These are phyloP conservation scores for Blera fallax DNA, from an alignment of 2,888 invertebrate genomes.

Conservation along the genomic window DNA sequence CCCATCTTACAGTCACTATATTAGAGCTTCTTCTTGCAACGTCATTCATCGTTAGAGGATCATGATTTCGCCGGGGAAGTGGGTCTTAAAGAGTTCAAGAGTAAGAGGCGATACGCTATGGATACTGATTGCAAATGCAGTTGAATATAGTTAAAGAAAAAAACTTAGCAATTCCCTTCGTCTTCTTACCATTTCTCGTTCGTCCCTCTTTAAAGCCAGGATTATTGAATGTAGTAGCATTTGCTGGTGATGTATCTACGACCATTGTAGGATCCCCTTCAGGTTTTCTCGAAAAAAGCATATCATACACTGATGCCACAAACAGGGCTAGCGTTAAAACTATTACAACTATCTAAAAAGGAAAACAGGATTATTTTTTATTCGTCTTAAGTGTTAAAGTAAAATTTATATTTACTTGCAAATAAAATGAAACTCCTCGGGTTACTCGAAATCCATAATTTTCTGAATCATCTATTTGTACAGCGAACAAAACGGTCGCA, in stretches of 20 bases:
- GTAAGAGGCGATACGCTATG: too few species aligned
- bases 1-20: too few species aligned
- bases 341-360: slow-evolving; percentile 90
- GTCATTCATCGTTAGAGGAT: too few species aligned
- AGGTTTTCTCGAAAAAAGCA: slow-evolving; percentile 88
- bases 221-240: slow-evolving; percentile 91
- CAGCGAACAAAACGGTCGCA: slow-evolving; percentile 91
- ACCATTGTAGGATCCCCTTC: slow-evolving; percentile 91
- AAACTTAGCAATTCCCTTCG: neutral
- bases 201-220: slow-evolving; percentile 91
- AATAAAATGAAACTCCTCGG: slow-evolving; percentile 92
- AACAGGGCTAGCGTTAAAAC: slow-evolving; percentile 89
- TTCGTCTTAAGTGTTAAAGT: neutral
- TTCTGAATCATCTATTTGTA: slow-evolving; percentile 91
- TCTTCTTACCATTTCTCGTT: slow-evolving; percentile 80
- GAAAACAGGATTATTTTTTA: neutral
- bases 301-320: slow-evolving; percentile 90
- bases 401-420: slow-evolving; percentile 86
- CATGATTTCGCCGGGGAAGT: too few species aligned
- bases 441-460: slow-evolving; percentile 88
- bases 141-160: neutral
- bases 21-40: too few species aligned
- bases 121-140: too few species aligned
- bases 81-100: too few species aligned
- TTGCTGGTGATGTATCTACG: slow-evolving; percentile 83